Evolutionary conservation across 2,888 invertebrate species (phyloP), one percentile per base, ranked within the genome.

Genomic region (Electrophaes corylata): DNA sequence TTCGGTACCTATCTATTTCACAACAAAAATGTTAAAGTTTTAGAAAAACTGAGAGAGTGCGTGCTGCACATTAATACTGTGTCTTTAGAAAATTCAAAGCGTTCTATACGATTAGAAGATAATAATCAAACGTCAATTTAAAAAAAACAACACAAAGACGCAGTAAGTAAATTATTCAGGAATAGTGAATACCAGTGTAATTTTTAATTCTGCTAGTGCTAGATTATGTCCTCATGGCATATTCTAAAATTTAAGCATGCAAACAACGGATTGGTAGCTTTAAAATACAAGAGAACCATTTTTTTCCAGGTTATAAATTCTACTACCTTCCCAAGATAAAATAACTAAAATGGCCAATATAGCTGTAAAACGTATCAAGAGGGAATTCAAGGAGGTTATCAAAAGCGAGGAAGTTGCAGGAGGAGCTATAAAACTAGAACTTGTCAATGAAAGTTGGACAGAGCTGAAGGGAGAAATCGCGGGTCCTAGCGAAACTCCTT

Each of bases 401-500:
- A 54, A 57, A 61, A 57, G 57, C 47, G 61, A 61, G 20, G 60
- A 97, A 97, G 96, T 97, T 69, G 96, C 96, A 44, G 96, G 95
- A 84, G 97, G 97, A 78, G 95, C 96, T 44, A 96, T 97, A 63
- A 96, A 96, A 92, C 94, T 99, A 62, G 98, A 98, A 83, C 91
- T 98, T 68, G 93, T 97, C 31, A 96, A 97, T 84, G 98, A 99
- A 80, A 96, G 95, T 83, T 98, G 96, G 93, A 97, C 97, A 60
- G 97, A 98, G 79, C 92, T 99, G 48, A 95, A 95, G 82, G 99
- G 99, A 33, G 96, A 98, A 91, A 99, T 99, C 65, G 96, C 96
- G 14, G 99, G 99, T 0, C 99, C 99, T 11, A 98, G 98, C 40
- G 99, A 99, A 78, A 99, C 99, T 23, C 98, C 99, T 0, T 99